These are phyloP conservation scores for Stegophylla sp. DNA, from an alignment of 2,888 invertebrate genomes.

Conservation along the genomic window DNA sequence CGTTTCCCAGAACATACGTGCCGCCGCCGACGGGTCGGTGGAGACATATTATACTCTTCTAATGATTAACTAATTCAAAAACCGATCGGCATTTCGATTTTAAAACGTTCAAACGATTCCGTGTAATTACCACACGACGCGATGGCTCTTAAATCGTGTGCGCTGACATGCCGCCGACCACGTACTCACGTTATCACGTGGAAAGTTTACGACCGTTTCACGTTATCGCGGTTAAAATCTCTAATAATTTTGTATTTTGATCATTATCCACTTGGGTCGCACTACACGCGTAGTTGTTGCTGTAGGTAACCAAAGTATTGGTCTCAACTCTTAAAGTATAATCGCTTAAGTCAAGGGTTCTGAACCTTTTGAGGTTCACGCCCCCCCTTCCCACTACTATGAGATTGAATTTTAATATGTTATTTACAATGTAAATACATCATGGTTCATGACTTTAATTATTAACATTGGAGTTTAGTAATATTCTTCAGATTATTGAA, in stretches of 20 bases:
- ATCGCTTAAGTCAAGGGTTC: too few species aligned
- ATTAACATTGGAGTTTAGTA: too few species aligned
- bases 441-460: too few species aligned
- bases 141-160: not conserved
- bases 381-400: too few species aligned
- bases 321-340: too few species aligned
- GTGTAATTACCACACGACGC: not conserved
- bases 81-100: not conserved
- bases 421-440: too few species aligned
- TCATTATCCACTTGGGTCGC: too few species aligned
- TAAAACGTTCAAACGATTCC: not conserved
- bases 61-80: conserved; percentile 1
- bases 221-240: not conserved
- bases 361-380: not conserved
- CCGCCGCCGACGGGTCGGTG: not conserved
- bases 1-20: not conserved
- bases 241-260: too few species aligned
- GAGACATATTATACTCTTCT: not conserved
- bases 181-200: not conserved
- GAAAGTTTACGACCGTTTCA: not conserved
- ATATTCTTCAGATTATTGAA: too few species aligned
- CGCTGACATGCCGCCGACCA: not conserved
- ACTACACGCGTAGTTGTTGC: too few species aligned
- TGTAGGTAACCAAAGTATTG: too few species aligned
- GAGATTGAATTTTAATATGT: too few species aligned